A percentile compares a stretch with the other conserved stretches of the same genome.
Evolutionary conservation across 2,113 vertebrate species (phyloP).

Genomic region (Trematocara stigmaticum): DNA sequence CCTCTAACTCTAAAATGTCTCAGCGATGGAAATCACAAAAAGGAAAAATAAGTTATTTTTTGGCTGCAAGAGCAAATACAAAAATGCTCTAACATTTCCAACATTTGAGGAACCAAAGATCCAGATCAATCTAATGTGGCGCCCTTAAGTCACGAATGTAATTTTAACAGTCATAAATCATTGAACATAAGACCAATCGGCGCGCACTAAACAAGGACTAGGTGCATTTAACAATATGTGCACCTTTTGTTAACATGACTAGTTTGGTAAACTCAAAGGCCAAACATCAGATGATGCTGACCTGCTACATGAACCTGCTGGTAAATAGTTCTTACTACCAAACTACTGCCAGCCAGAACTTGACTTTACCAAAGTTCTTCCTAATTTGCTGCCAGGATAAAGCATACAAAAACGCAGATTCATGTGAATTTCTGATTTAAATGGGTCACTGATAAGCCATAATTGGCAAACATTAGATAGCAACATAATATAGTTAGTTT

Average conservation of each 20-base stretch:
- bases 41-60: neutral
- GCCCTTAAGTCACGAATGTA: neutral
- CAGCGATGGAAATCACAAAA: neutral
- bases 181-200: neutral
- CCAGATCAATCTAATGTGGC: neutral
- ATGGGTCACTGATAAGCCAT: neutral
- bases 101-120: neutral
- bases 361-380: neutral
- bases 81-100: neutral
- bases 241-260: neutral
- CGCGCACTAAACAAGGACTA: neutral
- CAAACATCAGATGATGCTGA: neutral
- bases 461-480: neutral
- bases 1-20: neutral
- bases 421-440: neutral
- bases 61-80: neutral
- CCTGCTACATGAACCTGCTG: neutral
- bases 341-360: neutral
- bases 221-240: neutral
- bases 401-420: neutral
- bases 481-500: neutral
- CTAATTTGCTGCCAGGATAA: neutral
- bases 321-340: neutral
- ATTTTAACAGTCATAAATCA: neutral
- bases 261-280: neutral